Percentiles rank a stretch among this genome's conserved stretches.
phyloP scores from a whole-genome alignment of 2,888 invertebrate species.

The Anorthoa munda region DNA sequence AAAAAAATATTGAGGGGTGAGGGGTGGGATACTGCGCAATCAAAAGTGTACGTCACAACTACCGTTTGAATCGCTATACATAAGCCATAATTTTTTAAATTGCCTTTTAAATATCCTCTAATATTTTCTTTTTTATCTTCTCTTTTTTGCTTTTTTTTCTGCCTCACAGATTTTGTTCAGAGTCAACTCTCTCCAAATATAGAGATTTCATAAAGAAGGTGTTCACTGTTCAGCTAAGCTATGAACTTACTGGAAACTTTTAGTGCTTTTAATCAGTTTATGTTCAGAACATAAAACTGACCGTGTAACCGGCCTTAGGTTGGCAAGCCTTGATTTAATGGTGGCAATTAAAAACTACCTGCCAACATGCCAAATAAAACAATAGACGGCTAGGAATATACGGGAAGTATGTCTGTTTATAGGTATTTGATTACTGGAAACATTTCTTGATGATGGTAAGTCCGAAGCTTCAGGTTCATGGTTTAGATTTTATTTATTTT shows the following conservation, averaged over 20 bases:
- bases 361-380: constrained; percentile 30
- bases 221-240: not conserved
- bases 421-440: constrained; percentile 5
- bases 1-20: too few species aligned
- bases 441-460: constrained; percentile 2
- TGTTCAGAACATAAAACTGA: constrained; percentile 13
- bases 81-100: too few species aligned
- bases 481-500: not conserved
- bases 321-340: constrained; percentile 29
- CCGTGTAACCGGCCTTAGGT: constrained; percentile 24
- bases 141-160: too few species aligned
- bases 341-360: constrained; percentile 49
- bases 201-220: not conserved
- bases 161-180: too few species aligned
- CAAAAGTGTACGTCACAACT: not conserved
- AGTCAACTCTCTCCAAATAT: not conserved
- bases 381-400: constrained; percentile 26
- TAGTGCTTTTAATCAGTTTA: constrained; percentile 16
- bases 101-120: too few species aligned
- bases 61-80: not conserved
- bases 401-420: constrained; percentile 19
- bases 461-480: not conserved
- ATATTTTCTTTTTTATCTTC: too few species aligned
- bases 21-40: not conserved
- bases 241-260: constrained; percentile 21